Conservation (phyloP, 2,113 vertebrate species). For the Scomber scombrus region DNA sequence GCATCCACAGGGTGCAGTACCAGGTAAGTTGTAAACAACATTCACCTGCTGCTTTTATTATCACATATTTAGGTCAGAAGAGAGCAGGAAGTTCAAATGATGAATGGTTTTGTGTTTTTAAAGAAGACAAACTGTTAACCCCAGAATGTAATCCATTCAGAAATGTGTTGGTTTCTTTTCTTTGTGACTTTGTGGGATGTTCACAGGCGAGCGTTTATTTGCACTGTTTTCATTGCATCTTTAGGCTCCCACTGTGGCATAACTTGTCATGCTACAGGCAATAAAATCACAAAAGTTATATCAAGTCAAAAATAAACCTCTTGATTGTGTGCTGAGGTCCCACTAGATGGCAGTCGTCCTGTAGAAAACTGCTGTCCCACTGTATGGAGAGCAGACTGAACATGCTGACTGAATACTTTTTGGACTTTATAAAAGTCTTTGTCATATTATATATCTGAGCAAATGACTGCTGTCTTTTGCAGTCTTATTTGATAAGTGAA, state of each 20-base stretch:
- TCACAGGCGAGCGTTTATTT: neutral
- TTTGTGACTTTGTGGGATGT: neutral
- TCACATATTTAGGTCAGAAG: neutral
- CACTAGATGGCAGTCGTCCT: slow-evolving; percentile 65
- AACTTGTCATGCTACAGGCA: neutral
- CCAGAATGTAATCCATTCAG: neutral
- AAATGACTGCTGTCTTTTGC: neutral
- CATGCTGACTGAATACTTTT: neutral
- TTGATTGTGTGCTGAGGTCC: slow-evolving; percentile 2
- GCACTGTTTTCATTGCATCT: neutral
- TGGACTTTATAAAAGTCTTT: neutral
- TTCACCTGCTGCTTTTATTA: neutral
- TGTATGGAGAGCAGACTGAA: neutral
- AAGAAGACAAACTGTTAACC: neutral
- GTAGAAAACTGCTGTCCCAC: neutral
- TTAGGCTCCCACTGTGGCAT: neutral
- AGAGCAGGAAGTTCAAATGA: neutral
- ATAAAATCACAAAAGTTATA: slow-evolving; percentile 5
- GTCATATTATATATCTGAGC: neutral
- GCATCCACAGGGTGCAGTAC: neutral
- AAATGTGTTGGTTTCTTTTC: neutral
- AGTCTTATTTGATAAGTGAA: neutral
- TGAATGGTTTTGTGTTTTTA: no score
- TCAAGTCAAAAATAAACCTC: neutral
- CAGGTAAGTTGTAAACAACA: neutral